These are phyloP conservation scores for Amiota mariae DNA, from an alignment of 2,888 invertebrate species.

Conservation along the genomic window DNA sequence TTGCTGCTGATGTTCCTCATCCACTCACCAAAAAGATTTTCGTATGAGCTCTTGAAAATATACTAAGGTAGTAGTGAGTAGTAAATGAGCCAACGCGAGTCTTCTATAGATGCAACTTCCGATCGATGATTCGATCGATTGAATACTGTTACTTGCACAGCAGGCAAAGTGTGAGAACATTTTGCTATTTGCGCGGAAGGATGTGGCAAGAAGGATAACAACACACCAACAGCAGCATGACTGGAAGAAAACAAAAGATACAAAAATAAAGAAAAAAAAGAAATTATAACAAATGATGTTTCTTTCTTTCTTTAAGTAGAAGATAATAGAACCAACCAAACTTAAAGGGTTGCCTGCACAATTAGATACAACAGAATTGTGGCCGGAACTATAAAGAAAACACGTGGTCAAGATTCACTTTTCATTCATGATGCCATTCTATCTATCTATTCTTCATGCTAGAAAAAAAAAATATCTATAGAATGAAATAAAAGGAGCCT, in stretches of 20 bases:
- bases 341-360: background rate
- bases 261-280: conserved; percentile 29
- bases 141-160: conserved; percentile 44
- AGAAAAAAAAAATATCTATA: too few relatives aligned
- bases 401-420: conserved; percentile 70
- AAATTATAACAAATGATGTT: conserved; percentile 52
- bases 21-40: conserved; percentile 32
- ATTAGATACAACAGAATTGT: conserved; percentile 7
- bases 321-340: background rate
- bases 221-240: background rate
- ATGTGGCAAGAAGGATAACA: conserved; percentile 39
- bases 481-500: too few relatives aligned
- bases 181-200: conserved; percentile 66
- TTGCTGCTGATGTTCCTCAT: conserved; percentile 1
- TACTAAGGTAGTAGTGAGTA: conserved; percentile 8
- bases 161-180: conserved; percentile 72
- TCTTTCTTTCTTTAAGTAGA: conserved; percentile 3
- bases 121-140: conserved; percentile 41
- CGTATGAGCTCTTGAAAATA: conserved; percentile 44
- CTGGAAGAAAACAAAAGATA: background rate
- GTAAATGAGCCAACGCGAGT: conserved; percentile 36
- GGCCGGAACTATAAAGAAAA: conserved; percentile 26
- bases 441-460: too few relatives aligned
- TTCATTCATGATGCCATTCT: conserved; percentile 27
- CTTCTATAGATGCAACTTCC: conserved; percentile 51